Percentiles rank a stretch among this genome's conserved stretches.
Conservation (phyloP, 2,797 vertebrate species). For the Nothura maculosa region DNA sequence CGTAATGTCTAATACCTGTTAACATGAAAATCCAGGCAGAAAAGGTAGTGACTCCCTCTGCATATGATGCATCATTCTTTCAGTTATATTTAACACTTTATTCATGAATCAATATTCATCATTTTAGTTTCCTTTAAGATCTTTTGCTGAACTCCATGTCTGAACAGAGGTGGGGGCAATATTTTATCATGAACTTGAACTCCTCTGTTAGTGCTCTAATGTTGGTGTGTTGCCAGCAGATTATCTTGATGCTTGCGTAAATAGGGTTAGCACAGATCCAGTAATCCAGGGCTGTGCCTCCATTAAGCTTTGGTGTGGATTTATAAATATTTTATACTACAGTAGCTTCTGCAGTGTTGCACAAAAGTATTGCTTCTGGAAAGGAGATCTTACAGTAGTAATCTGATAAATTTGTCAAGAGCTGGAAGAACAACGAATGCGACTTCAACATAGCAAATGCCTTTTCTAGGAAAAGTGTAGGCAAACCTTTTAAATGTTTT, state of each 20-base stretch:
- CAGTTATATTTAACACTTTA: neutral
- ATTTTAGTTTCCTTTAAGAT: neutral
- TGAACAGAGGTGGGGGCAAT: neutral
- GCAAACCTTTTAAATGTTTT: neutral
- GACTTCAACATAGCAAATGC: neutral
- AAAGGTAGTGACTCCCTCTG: no score
- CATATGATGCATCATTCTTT: neutral
- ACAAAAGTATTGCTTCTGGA: neutral
- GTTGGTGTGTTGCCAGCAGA: neutral
- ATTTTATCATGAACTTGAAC: neutral
- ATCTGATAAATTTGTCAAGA: neutral
- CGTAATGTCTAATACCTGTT: neutral
- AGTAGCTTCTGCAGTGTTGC: neutral
- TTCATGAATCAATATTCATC: neutral
- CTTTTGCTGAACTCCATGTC: neutral
- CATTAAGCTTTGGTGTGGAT: slow-evolving; percentile 8
- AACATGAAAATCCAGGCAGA: neutral
- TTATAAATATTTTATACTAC: neutral
- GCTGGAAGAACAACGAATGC: neutral
- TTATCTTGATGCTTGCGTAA: slow-evolving; percentile 26
- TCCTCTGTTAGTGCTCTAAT: neutral
- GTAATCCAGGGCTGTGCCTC: slow-evolving; percentile 2
- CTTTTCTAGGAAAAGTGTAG: neutral
- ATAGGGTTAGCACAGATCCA: slow-evolving; percentile 39
- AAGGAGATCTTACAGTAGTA: neutral